Evolutionary conservation across 2,113 vertebrate species (phyloP), one percentile per base, ranked within the genome.

Genomic region (Cebidichthys violaceus): DNA sequence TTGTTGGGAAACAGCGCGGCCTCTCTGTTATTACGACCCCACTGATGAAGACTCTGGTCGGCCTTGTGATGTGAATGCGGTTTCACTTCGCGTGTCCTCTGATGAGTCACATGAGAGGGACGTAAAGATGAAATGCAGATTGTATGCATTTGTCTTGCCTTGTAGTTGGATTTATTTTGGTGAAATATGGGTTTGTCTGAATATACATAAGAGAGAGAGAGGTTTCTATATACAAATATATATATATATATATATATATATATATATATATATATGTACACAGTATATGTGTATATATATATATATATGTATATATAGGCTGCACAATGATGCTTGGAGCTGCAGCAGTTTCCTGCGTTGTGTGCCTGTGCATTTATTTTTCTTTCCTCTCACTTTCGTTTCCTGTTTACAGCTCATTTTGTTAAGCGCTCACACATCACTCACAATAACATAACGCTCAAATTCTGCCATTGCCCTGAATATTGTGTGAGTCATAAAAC

Each of bases 351-450:
- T 83, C 80, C 68, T 87, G 61, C 31, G 2, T 20, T 39, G 70
- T 55, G 50, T 75, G 24, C 18, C 41, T 0, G 2, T 54, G 31
- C 59, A 68, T 68, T 73, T 74, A 47, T 82, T 82, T 70, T 86
- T 90, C 59, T 70, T 8, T 79, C 64, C 6, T 60, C 77, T 76
- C 1, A 0, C 70, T 88, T 87, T 90, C 78, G 71, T 85, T 90
- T 90, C 89, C 90, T 89, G 86, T 90, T 88, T 86, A 72, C 72
- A 47, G 60, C 45, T 85, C 64, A 79, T 87, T 90, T 79, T 72
- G 4, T 61, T 35, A 54, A 52, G 50, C 60, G 43, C 17, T 43
- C 20, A 2, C 7, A 33, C 27, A 1, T 70, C 71, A 39, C 62
- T 80, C 64, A 43, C 31, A 75, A 72, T 33, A 80, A 68, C 9